Percentiles rank a stretch among this genome's conserved stretches.
phyloP scores from a whole-genome alignment of 2,888 invertebrate genomes.

The Trachelus stipa region DNA sequence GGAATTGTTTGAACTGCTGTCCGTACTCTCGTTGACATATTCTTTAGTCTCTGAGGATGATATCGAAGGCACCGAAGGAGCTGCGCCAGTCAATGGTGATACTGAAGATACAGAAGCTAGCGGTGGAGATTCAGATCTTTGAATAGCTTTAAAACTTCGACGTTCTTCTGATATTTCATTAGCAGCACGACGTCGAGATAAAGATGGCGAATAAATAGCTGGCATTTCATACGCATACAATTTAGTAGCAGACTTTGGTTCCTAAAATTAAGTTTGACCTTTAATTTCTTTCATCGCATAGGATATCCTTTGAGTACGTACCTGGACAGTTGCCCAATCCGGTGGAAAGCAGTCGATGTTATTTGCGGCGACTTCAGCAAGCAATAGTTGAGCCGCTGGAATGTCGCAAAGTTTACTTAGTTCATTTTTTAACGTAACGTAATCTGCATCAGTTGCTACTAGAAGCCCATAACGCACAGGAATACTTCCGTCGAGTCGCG shows the following conservation, averaged over 20 bases:
- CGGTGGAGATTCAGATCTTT: constrained; percentile 23
- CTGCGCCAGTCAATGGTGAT: background rate
- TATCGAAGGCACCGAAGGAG: background rate
- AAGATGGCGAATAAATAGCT: constrained; percentile 36
- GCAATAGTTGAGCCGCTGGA: constrained; percentile 72
- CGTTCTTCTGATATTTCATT: constrained; percentile 22
- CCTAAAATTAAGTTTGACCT: constrained; percentile 11
- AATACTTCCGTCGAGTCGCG: constrained; percentile 83
- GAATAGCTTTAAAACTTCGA: constrained; percentile 23
- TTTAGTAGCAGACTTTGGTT: constrained; percentile 69
- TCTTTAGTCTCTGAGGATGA: constrained; percentile 13
- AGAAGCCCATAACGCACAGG: constrained; percentile 88
- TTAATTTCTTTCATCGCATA: background rate
- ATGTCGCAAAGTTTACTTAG: constrained; percentile 75
- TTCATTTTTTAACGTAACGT: constrained; percentile 80
- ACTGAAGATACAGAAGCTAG: constrained; percentile 13
- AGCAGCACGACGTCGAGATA: constrained; percentile 13
- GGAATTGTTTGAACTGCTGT: constrained; percentile 24
- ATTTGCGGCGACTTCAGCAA: constrained; percentile 80
- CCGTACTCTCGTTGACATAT: constrained; percentile 18
- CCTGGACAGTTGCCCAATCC: constrained; percentile 70
- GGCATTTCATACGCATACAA: constrained; percentile 80
- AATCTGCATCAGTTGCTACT: constrained; percentile 85
- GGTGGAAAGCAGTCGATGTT: constrained; percentile 73
- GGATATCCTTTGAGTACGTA: background rate